Evolutionary conservation across 2,888 invertebrate genomes (phyloP).

Genomic region (Amiota communis): DNA sequence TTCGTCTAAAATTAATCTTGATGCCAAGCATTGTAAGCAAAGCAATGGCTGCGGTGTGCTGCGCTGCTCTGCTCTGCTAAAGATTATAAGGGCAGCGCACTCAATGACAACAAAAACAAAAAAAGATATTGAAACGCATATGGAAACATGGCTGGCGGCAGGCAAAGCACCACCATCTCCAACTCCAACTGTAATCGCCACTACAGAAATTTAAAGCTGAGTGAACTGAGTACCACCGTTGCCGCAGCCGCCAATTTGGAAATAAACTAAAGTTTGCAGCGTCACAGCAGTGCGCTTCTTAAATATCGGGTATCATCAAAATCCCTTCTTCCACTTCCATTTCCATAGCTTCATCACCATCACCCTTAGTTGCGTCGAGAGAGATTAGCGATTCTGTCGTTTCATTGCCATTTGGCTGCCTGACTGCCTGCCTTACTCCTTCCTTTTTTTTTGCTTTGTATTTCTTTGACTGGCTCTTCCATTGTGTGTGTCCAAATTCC

Average conservation of each 20-base stretch:
- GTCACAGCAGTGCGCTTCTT: background rate
- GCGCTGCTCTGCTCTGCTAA: too few relatives aligned
- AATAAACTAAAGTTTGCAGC: conserved; percentile 14
- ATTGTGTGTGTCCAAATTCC: conserved; percentile 23
- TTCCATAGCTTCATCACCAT: background rate
- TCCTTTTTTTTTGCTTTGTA: conserved; percentile 37
- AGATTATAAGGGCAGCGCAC: conserved; percentile 60
- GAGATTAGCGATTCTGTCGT: conserved; percentile 45
- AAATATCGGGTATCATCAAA: conserved; percentile 21
- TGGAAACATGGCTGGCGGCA: background rate
- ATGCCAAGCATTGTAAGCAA: conserved; percentile 60
- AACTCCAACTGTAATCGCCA: background rate
- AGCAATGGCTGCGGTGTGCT: conserved; percentile 53
- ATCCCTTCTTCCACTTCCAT: conserved; percentile 8
- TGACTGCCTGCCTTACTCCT: background rate
- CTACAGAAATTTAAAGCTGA: background rate
- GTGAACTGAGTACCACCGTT: background rate
- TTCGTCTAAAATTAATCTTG: conserved; percentile 70
- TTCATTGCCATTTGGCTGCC: background rate
- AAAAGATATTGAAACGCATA: conserved; percentile 36
- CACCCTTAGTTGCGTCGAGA: background rate
- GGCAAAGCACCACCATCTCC: conserved; percentile 7
- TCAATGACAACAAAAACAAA: conserved; percentile 29
- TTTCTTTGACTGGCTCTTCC: conserved; percentile 14
- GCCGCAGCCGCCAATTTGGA: conserved; percentile 13